These are phyloP conservation scores for Oppia nitens DNA, from an alignment of 1,140 invertebrate species.

Conservation along the genomic window DNA sequence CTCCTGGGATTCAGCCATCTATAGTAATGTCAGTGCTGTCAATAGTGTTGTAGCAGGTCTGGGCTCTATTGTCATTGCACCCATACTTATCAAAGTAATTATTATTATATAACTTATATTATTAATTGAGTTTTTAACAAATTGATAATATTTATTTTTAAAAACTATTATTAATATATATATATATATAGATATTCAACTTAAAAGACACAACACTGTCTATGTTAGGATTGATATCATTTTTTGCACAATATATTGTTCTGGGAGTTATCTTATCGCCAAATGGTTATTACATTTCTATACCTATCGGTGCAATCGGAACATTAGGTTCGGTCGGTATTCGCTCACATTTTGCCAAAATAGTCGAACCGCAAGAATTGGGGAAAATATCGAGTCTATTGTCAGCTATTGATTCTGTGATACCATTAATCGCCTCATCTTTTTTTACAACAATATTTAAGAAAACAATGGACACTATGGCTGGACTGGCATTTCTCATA, in stretches of 20 bases:
- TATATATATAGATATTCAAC: neutral
- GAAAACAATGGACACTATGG: slow-evolving; percentile 9
- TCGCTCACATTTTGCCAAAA: neutral
- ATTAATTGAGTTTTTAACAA: too few species aligned
- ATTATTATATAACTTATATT: too few species aligned
- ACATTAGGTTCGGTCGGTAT: neutral
- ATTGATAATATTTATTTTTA: too few species aligned
- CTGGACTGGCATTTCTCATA: too few species aligned
- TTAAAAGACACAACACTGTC: neutral
- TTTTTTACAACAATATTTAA: slow-evolving; percentile 8
- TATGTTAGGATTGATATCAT: neutral
- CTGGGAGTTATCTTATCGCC: neutral
- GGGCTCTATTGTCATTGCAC: too few species aligned
- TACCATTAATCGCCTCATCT: neutral
- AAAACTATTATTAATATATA: too few species aligned
- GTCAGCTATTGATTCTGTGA: slow-evolving; percentile 1
- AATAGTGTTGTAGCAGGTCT: too few species aligned
- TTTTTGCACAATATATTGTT: neutral
- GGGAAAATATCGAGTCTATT: slow-evolving; percentile 8
- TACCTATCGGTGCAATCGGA: neutral
- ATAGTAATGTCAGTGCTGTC: neutral
- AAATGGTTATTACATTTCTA: neutral
- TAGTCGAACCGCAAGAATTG: slow-evolving; percentile 5
- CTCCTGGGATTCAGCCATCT: neutral
- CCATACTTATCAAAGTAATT: too few species aligned